Conservation (phyloP, 2,797 vertebrate species). For the Florisuga fusca region DNA sequence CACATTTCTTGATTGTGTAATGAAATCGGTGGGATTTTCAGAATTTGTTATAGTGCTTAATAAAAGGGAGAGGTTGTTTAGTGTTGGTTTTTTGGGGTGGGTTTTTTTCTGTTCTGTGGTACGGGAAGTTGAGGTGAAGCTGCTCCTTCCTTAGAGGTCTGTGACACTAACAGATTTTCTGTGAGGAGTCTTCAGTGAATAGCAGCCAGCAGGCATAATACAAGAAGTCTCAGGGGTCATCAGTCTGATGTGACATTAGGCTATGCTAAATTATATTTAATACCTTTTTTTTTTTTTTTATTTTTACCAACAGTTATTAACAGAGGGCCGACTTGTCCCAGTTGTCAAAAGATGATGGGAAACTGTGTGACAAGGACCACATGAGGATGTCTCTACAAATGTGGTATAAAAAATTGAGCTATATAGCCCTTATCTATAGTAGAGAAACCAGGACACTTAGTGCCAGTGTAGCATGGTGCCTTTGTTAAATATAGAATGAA, state of each 20-base stretch:
- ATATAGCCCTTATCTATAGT: not conserved
- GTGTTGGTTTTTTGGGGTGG: not conserved
- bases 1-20: not conserved
- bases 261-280: not conserved
- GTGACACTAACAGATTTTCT: not conserved
- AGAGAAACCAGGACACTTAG: not conserved
- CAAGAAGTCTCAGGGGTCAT: not conserved
- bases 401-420: not conserved
- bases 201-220: not conserved
- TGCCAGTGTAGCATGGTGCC: not conserved
- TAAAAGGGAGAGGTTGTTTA: not conserved
- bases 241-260: not conserved
- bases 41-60: not conserved
- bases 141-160: not conserved
- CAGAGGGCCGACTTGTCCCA: not conserved
- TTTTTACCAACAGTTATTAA: conserved; percentile 11
- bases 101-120: not conserved
- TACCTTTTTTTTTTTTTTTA: not conserved
- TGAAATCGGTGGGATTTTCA: not conserved
- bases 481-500: not conserved
- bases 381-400: not conserved
- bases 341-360: not conserved
- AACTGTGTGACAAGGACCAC: not conserved
- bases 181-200: not conserved
- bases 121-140: not conserved